phyloP scores from a whole-genome alignment of 2,888 invertebrate genomes.

The Cyrtodaria siliqua region DNA sequence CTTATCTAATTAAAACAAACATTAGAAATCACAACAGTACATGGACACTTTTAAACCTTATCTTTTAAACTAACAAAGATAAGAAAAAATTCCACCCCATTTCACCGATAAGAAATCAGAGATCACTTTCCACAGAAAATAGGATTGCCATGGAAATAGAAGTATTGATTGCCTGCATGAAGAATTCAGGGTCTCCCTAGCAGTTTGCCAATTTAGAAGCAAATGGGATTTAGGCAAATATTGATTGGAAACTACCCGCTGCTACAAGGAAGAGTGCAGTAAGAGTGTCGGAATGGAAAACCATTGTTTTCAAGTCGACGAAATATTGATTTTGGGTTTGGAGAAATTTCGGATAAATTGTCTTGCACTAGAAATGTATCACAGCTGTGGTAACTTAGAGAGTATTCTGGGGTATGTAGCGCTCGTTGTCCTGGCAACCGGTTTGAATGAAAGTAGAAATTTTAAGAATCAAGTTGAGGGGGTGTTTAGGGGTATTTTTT shows the following conservation, averaged over 20 bases:
- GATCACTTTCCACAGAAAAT: too few species aligned
- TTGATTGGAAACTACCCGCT: conserved; percentile 60
- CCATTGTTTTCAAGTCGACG: background rate
- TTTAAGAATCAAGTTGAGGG: too few species aligned
- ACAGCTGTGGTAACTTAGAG: conserved; percentile 6
- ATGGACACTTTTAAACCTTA: too few species aligned
- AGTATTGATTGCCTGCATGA: conserved; percentile 24
- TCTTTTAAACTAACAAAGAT: too few species aligned
- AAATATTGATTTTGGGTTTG: conserved; percentile 20
- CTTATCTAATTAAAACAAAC: too few species aligned
- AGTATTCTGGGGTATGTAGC: too few species aligned
- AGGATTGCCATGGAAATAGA: conserved; percentile 44
- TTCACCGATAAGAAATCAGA: conserved; percentile 23
- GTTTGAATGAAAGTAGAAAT: too few species aligned
- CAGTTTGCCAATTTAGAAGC: conserved; percentile 47
- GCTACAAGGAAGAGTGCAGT: conserved; percentile 8
- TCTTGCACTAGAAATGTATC: background rate
- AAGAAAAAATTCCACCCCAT: conserved; percentile 52
- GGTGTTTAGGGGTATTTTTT: too few species aligned
- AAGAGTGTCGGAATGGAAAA: conserved; percentile 11
- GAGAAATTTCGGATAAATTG: conserved; percentile 7
- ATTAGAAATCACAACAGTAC: too few species aligned
- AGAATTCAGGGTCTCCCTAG: conserved; percentile 45
- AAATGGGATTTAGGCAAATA: conserved; percentile 55
- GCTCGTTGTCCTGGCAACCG: too few species aligned